Base-by-base conservation (phyloP, 2,113 vertebrate species). In the Coregonus clupeaformis region DNA sequence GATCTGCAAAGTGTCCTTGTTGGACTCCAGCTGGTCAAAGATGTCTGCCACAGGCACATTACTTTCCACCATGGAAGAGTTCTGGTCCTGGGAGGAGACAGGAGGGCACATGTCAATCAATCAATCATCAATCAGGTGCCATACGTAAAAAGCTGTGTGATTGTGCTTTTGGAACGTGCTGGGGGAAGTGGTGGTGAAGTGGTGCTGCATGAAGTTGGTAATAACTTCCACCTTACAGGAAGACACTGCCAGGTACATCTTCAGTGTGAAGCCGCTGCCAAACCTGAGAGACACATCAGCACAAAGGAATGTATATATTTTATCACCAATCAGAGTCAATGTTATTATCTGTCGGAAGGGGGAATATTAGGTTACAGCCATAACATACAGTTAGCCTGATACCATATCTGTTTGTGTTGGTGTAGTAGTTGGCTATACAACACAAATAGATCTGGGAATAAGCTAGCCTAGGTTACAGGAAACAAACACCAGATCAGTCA, bases 211-310 rank as follows among this genome's bases (percentile, higher is more conserved):
- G 91, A 98, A 98, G 25, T 79, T 81, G n/a, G 95, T 97, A 87
- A 98, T 94, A 9, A 63, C 80, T 68, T 96, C 93, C 36, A 92
- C 91, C 73, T 89, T 89, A 68, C 89, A 90, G 63, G 85, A 89
- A 75, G 87, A 90, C 80, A 89, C 88, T 2, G 94, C 94, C 91
- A 98, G 91, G 86, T 98, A 96, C 95, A 97, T 96, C 87, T 97
- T 99, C 87, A 99, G 96, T n/a, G 97, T 98, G 91, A 98, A 99
- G 78, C 97, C 97, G 67, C 93, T 95, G 85, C 96, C 97, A 80
- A 98, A 99, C 87, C 97, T 99, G 77, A 71, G 79, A 25, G 16
- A 30, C 20, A 82, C 81, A 80, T 70, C 49, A 1, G 84, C 63
- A 81, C 18, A 66, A 75, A 80, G 59, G 29, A 78, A 49, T 78